Evolutionary conservation across 2,797 vertebrate genomes (phyloP).

Genomic region (Leucoraja ocellata): DNA sequence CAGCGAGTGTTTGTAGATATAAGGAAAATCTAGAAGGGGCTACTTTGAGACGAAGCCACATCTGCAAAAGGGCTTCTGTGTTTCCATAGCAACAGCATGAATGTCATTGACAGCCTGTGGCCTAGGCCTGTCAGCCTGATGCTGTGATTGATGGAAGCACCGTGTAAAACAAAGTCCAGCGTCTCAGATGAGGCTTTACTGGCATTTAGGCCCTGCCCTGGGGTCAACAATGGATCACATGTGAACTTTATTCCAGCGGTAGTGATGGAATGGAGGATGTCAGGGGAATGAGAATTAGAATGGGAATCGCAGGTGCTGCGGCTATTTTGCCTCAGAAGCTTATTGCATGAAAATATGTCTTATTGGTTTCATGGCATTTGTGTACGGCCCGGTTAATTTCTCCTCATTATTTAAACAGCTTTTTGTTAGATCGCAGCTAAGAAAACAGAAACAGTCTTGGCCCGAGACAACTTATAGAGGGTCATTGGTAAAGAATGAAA

Average conservation of each 20-base stretch:
- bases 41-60: slow-evolving; percentile 48
- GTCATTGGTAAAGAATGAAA: slow-evolving; percentile 52
- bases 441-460: slow-evolving; percentile 54
- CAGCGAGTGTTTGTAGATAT: slow-evolving; percentile 43
- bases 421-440: slow-evolving; percentile 52
- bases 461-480: slow-evolving; percentile 50
- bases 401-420: slow-evolving; percentile 44
- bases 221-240: slow-evolving; percentile 52
- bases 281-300: slow-evolving; percentile 53
- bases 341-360: slow-evolving; percentile 50
- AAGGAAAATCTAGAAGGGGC: slow-evolving; percentile 40
- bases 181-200: slow-evolving; percentile 48
- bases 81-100: slow-evolving; percentile 55
- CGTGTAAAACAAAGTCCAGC: slow-evolving; percentile 42
- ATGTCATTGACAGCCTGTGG: slow-evolving; percentile 48
- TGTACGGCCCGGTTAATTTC: slow-evolving; percentile 44
- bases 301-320: slow-evolving; percentile 72
- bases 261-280: slow-evolving; percentile 49
- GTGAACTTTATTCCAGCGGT: slow-evolving; percentile 48
- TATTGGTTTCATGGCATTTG: slow-evolving; percentile 46
- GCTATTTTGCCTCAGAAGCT: slow-evolving; percentile 54
- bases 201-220: slow-evolving; percentile 48
- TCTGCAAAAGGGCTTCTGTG: slow-evolving; percentile 61
- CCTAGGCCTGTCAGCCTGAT: slow-evolving; percentile 49
- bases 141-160: slow-evolving; percentile 55